Evolutionary conservation across 2,797 vertebrate species (phyloP).

Genomic region (Poliocrania exsul): DNA sequence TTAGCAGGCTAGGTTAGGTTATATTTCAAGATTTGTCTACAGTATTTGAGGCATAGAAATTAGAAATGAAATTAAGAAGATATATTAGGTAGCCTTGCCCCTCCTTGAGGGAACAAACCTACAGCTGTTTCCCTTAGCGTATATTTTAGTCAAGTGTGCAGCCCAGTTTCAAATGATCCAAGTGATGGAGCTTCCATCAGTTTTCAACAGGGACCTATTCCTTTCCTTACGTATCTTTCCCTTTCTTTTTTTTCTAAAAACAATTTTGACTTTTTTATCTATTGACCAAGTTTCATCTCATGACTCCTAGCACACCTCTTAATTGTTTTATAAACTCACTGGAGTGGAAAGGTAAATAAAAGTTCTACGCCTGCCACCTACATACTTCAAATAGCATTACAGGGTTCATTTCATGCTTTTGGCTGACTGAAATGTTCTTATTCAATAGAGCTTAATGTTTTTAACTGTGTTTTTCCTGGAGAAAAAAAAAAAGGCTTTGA

Average conservation of each 20-base stretch:
- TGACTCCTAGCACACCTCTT: constrained; percentile 5
- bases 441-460: neutral
- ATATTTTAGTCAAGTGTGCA: neutral
- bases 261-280: neutral
- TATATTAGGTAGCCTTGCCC: constrained; percentile 18
- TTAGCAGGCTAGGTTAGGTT: constrained; percentile 20
- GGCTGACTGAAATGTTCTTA: neutral
- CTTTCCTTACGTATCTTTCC: neutral
- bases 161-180: constrained; percentile 16
- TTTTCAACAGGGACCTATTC: constrained; percentile 42
- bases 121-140: constrained; percentile 34
- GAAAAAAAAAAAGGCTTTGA: neutral
- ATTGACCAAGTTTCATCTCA: neutral
- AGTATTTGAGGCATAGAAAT: constrained; percentile 56
- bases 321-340: constrained; percentile 45
- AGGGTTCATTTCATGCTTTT: constrained; percentile 26
- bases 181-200: constrained; percentile 47
- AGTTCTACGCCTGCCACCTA: neutral
- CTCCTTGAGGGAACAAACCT: neutral
- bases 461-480: neutral
- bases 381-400: constrained; percentile 39
- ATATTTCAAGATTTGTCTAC: constrained; percentile 57
- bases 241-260: neutral
- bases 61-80: constrained; percentile 66
- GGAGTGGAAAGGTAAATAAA: constrained; percentile 34